Evolutionary conservation across 2,113 vertebrate genomes (phyloP).

Genomic region (Otus sunia): DNA sequence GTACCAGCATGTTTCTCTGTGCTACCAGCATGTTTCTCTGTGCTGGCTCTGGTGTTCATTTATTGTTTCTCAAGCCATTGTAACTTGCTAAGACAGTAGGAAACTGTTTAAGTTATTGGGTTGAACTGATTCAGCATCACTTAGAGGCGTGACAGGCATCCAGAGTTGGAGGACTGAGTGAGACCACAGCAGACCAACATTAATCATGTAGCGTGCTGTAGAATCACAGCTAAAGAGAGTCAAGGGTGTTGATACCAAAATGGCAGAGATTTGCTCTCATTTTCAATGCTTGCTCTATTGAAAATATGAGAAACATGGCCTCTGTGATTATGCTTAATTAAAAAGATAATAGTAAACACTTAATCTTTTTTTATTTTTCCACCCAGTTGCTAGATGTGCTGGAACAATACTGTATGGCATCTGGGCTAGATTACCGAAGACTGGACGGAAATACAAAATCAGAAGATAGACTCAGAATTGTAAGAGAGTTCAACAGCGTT

Average conservation of each 20-base stretch:
- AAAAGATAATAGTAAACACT: background rate
- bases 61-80: background rate
- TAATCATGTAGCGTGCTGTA: background rate
- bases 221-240: background rate
- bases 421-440: slow-evolving; percentile 90
- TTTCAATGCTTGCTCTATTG: background rate
- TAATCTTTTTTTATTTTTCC: background rate
- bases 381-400: slow-evolving; percentile 87
- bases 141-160: background rate
- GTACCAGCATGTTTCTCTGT: background rate
- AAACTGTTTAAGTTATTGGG: background rate
- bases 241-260: background rate
- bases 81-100: background rate
- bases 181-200: background rate
- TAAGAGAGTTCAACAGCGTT: slow-evolving; percentile 90
- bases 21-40: background rate
- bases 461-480: slow-evolving; percentile 88
- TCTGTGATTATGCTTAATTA: background rate
- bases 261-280: background rate
- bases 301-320: background rate
- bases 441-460: slow-evolving; percentile 92
- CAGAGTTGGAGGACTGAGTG: background rate
- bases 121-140: background rate
- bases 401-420: slow-evolving; percentile 92
- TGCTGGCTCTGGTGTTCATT: background rate